Conservation (phyloP, 2,113 vertebrate genomes). For the Actinemys pallida region DNA sequence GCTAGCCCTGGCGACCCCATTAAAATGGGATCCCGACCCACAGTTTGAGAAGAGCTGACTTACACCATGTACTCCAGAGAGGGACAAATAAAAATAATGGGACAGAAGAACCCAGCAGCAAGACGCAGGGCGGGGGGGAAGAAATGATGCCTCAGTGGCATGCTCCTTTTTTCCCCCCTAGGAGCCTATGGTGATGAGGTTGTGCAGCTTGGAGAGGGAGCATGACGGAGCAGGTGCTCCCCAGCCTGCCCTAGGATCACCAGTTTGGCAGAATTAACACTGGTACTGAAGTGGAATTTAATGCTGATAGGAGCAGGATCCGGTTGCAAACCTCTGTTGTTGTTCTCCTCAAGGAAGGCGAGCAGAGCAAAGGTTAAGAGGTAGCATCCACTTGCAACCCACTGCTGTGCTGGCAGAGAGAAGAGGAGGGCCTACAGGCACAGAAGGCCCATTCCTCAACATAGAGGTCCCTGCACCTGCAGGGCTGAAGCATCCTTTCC, state of each 20-base stretch:
- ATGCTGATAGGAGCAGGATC: neutral
- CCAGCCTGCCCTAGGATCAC: neutral
- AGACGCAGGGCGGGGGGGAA: neutral
- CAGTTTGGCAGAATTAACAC: neutral
- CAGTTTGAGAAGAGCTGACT: too few species aligned
- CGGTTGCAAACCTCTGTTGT: neutral
- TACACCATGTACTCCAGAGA: neutral
- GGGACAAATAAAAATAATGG: neutral
- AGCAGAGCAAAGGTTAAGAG: neutral
- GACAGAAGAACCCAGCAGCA: neutral
- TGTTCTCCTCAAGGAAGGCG: neutral
- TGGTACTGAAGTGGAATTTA: neutral
- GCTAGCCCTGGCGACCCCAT: too few species aligned
- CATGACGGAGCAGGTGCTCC: neutral
- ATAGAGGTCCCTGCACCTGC: neutral
- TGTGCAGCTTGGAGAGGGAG: neutral
- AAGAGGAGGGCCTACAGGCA: neutral
- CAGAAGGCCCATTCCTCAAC: neutral
- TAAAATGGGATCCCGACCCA: too few species aligned
- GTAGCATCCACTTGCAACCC: neutral
- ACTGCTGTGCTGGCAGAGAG: neutral
- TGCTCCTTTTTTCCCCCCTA: neutral
- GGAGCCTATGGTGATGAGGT: neutral
- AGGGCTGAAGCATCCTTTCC: neutral
- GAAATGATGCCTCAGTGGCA: neutral